Evolutionary conservation across 2,888 invertebrate genomes (phyloP), one percentile per base, ranked within the genome.

Genomic region (Branchipolynoe longqiensis): DNA sequence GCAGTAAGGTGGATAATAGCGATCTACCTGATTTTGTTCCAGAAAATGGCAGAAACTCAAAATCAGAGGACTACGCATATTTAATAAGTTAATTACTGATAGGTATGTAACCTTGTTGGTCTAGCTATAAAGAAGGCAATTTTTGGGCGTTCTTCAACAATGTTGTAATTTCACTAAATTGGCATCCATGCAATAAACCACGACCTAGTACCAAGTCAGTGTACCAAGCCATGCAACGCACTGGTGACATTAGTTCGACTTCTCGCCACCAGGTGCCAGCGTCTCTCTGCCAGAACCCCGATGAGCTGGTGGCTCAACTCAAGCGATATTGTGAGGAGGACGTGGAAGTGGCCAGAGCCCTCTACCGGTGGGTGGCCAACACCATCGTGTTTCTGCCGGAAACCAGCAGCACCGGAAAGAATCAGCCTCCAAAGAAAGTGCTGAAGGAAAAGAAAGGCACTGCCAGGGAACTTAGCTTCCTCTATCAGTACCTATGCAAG

Each of bases 281-380:
- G 48, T 22, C 41, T 25, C 18, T 62, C 28, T 25, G 62, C 48
- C 8, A 31, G 78, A 33, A 78, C 31, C 25, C 78, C 8, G 28
- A 8, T 6, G 28, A 78, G 78, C 28, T 78, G 25, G 48, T 78
- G 31, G 28, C 41, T 8, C 1, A 41, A 25, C 28, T 78, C 6
- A 78, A 28, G 31, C 48, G 78, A n/a, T 33, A 25, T 28, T 78
- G 78, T 78, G 78, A 78, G 25, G 78, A 78, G 41, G 78, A 78
- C 2, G 78, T 78, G 78, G 78, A 78, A 1, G 48, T 78, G 8
- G 78, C 78, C 6, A 25, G 78, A 28, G 48, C 48, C 41, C 12
- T 78, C 31, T 78, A 48, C 48, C 41, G 48, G 14, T 78, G 78
- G 78, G 28, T 78, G 14, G 28, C 48, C 31, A 4, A 78, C 28